Evolutionary conservation across 2,113 vertebrate genomes (phyloP).

Genomic region (Vidua macroura): DNA sequence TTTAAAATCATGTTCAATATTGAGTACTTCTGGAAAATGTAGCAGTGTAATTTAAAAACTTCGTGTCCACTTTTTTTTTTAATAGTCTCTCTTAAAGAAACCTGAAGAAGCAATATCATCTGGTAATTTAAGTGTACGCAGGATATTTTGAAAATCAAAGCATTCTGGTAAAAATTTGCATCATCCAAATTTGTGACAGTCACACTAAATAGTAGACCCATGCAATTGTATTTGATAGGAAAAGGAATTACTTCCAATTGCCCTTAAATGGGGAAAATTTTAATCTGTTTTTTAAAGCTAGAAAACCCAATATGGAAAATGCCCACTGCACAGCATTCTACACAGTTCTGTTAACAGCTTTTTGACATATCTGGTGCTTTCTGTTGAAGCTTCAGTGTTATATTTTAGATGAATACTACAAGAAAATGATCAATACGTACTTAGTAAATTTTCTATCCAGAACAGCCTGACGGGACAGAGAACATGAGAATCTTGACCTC

Average conservation of each 20-base stretch:
- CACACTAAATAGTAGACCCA: background rate
- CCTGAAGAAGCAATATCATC: background rate
- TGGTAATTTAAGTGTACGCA: background rate
- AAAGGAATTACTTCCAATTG: background rate
- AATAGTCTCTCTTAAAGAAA: background rate
- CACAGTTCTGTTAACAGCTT: background rate
- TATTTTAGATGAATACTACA: background rate
- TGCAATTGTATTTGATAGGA: background rate
- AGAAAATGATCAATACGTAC: background rate
- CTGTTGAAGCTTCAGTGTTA: background rate
- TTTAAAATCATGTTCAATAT: background rate
- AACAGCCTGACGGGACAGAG: slow-evolving; percentile 8
- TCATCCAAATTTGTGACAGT: background rate
- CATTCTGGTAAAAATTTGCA: background rate
- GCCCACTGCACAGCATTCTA: background rate
- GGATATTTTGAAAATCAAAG: background rate
- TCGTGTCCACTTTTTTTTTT: background rate
- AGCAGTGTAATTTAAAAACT: background rate
- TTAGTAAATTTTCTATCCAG: background rate
- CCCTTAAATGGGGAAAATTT: background rate
- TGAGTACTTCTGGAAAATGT: background rate
- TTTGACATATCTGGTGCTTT: background rate
- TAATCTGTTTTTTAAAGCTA: background rate
- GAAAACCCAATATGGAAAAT: background rate
- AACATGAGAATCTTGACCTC: slow-evolving; percentile 53